These are phyloP conservation scores for Theropithecus gelada DNA, from an alignment of 2,113 vertebrate species.

Conservation along the genomic window DNA sequence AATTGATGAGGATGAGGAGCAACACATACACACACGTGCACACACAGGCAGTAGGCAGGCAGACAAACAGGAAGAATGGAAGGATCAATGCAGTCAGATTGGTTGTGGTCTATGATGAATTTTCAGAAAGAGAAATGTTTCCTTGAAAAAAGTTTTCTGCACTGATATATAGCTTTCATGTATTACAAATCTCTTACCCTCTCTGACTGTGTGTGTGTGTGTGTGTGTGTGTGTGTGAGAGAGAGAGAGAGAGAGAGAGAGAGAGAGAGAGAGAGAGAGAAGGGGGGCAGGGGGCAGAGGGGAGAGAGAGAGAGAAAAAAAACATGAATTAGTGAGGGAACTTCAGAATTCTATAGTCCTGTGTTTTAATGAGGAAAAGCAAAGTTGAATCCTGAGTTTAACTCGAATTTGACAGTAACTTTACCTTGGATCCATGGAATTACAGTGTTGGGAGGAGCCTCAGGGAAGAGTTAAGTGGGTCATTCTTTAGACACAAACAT, in stretches of 20 bases:
- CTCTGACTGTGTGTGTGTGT: background rate
- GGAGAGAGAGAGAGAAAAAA: background rate
- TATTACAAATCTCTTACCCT: slow-evolving; percentile 13
- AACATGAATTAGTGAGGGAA: background rate
- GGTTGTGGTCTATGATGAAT: background rate
- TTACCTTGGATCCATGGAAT: background rate
- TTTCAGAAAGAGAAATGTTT: slow-evolving; percentile 20
- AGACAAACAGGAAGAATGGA: background rate
- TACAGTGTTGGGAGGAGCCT: background rate
- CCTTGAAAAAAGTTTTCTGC: background rate
- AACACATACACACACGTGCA: background rate
- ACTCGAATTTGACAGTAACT: slow-evolving; percentile 30
- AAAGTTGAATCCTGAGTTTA: slow-evolving; percentile 12
- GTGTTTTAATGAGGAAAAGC: slow-evolving; percentile 42
- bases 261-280: background rate
- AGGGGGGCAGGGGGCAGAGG: fast-evolving
- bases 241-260: background rate
- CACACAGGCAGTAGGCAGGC: background rate
- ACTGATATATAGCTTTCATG: slow-evolving; percentile 3
- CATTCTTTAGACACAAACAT: slow-evolving; percentile 43
- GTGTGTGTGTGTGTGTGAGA: background rate
- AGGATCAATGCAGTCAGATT: background rate
- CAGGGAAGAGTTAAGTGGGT: background rate
- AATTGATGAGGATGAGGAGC: background rate
- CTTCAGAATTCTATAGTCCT: slow-evolving; percentile 13